phyloP scores from a whole-genome alignment of 2,888 invertebrate species.

The Coleophora flavipennella region DNA sequence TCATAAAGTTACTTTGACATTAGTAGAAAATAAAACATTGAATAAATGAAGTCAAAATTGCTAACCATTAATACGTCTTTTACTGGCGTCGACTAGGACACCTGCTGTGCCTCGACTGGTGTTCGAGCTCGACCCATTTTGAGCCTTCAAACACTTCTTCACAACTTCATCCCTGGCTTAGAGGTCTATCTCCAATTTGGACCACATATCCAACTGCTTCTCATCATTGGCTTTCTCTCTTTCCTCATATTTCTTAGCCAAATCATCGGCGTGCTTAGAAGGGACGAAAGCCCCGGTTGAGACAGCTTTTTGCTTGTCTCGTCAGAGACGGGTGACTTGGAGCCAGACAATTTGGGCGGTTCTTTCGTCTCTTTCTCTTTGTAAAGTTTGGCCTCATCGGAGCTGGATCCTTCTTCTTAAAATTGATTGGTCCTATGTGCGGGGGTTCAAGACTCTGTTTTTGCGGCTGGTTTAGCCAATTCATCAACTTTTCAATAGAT shows the following conservation, averaged over 20 bases:
- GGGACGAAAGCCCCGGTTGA: constrained; percentile 14
- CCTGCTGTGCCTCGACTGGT: background rate
- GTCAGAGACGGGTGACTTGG: background rate
- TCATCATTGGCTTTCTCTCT: constrained; percentile 10
- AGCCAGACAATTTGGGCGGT: too few species aligned
- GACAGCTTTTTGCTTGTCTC: background rate
- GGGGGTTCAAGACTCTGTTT: constrained; percentile 12
- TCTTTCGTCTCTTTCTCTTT: background rate
- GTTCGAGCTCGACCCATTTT: background rate
- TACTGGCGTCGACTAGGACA: background rate
- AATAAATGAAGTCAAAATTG: too few species aligned
- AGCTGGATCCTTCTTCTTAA: constrained; percentile 26
- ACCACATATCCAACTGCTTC: constrained; percentile 17
- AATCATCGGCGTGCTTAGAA: constrained; percentile 24
- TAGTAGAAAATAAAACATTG: too few species aligned
- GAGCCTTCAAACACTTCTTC: constrained; percentile 21
- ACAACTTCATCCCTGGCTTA: constrained; percentile 23
- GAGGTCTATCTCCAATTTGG: constrained; percentile 18
- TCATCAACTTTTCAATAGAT: constrained; percentile 32
- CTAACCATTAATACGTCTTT: too few species aligned
- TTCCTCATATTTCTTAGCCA: constrained; percentile 23
- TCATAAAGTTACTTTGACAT: too few species aligned
- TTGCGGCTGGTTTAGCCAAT: constrained; percentile 25
- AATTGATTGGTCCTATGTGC: constrained; percentile 22
- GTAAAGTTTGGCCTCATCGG: background rate